Percentiles rank a stretch among this genome's conserved stretches.
Evolutionary conservation across 1,140 invertebrate species (phyloP).

Genomic region (Ericerus pela): DNA sequence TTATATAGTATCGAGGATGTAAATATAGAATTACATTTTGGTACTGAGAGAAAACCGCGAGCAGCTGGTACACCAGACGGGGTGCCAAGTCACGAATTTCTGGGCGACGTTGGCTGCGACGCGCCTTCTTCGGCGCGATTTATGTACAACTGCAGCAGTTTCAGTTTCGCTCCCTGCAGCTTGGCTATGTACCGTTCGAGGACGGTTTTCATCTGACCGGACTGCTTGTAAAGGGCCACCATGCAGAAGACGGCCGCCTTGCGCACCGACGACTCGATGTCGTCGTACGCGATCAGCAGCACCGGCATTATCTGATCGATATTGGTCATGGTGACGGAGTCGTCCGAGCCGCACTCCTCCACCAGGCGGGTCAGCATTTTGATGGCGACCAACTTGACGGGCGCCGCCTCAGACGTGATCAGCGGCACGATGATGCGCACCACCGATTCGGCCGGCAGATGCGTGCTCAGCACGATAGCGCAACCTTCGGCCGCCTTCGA

Average conservation of each 20-base stretch:
- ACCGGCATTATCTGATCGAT: conserved; percentile 72
- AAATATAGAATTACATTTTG: background rate
- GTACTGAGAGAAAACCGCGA: background rate
- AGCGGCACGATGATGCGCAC: conserved; percentile 50
- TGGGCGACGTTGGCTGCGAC: conserved; percentile 27
- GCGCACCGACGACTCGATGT: conserved; percentile 70
- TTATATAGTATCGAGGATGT: background rate
- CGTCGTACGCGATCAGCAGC: conserved; percentile 75
- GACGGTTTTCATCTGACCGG: conserved; percentile 55
- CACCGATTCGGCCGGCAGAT: conserved; percentile 36
- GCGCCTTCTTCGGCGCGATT: conserved; percentile 39
- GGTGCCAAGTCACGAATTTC: background rate
- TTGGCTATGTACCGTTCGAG: conserved; percentile 61
- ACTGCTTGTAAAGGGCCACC: conserved; percentile 72
- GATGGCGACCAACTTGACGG: conserved; percentile 75
- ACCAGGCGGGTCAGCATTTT: conserved; percentile 73
- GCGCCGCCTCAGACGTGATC: conserved; percentile 69
- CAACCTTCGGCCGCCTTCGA: conserved; percentile 30
- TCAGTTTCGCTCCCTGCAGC: conserved; percentile 71
- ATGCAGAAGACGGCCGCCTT: conserved; percentile 92
- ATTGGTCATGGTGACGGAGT: conserved; percentile 45
- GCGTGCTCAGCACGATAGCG: conserved; percentile 20
- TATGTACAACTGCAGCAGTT: conserved; percentile 57
- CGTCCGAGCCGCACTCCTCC: conserved; percentile 47
- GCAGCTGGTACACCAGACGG: background rate